Evolutionary conservation across 2,113 vertebrate species (phyloP).

Genomic region (Cygnus buccinator): DNA sequence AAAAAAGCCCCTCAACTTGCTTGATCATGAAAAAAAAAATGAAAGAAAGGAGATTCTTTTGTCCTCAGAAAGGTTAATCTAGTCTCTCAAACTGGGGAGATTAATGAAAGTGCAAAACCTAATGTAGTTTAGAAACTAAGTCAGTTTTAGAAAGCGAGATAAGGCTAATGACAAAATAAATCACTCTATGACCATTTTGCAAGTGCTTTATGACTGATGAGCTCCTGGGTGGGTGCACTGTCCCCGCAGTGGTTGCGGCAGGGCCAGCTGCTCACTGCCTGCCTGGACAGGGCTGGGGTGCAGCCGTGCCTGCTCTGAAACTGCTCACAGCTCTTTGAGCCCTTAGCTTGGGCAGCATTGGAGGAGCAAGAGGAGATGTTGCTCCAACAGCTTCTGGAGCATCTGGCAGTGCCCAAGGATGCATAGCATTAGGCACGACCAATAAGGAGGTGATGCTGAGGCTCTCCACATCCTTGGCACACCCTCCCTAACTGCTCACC

Average conservation of each 20-base stretch:
- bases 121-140: conserved; percentile 37
- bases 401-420: neutral
- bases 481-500: neutral
- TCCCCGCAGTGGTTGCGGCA: neutral
- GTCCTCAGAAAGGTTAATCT: conserved; percentile 10
- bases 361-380: neutral
- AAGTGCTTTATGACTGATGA: neutral
- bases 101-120: conserved; percentile 1
- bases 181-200: conserved; percentile 19
- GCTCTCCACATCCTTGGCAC: neutral
- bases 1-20: neutral
- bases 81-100: neutral
- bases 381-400: neutral
- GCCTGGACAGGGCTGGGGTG: neutral
- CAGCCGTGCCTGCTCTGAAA: neutral
- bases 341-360: neutral
- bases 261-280: too few species aligned
- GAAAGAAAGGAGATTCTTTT: neutral
- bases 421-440: neutral
- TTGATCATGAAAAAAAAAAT: neutral
- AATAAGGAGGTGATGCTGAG: fast-evolving
- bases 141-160: conserved; percentile 48
- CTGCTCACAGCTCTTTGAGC: too few species aligned
- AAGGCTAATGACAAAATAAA: conserved; percentile 58
- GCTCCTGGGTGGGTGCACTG: neutral